These are phyloP conservation scores for Amiota communis DNA, from an alignment of 2,888 invertebrate species.

Conservation along the genomic window DNA sequence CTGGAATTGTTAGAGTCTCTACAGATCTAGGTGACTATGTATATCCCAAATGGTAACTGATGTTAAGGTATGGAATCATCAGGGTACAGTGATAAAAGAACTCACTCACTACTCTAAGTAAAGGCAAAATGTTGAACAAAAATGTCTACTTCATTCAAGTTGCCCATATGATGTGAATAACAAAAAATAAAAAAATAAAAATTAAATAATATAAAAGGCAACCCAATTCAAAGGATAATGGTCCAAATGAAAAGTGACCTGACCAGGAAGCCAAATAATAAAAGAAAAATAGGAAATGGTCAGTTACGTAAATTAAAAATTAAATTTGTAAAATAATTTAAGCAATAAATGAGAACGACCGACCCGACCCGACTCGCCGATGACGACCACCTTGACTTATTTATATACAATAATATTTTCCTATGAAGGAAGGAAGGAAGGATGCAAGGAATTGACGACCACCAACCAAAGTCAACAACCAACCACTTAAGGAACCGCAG, in stretches of 20 bases:
- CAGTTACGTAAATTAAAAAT: neutral
- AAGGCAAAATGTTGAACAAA: neutral
- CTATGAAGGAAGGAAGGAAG: neutral
- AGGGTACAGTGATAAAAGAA: no score
- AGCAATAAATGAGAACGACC: neutral
- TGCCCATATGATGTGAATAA: neutral
- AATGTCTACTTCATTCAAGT: neutral
- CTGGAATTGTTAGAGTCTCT: no score
- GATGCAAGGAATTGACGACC: neutral
- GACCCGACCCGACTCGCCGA: no score
- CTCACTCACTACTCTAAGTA: no score
- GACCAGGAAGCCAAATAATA: neutral
- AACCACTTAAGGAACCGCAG: constrained; percentile 11
- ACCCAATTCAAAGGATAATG: neutral
- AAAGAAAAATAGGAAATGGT: neutral
- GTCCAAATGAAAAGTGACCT: neutral
- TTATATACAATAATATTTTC: neutral
- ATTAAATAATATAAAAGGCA: neutral
- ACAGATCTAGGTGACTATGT: no score
- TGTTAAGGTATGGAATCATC: no score
- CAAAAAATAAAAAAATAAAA: no score
- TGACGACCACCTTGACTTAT: neutral
- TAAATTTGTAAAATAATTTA: neutral
- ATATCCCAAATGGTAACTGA: no score
- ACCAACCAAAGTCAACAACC: neutral